Evolutionary conservation across 1,140 invertebrate genomes (phyloP).

Genomic region (Nephotettix cincticeps): DNA sequence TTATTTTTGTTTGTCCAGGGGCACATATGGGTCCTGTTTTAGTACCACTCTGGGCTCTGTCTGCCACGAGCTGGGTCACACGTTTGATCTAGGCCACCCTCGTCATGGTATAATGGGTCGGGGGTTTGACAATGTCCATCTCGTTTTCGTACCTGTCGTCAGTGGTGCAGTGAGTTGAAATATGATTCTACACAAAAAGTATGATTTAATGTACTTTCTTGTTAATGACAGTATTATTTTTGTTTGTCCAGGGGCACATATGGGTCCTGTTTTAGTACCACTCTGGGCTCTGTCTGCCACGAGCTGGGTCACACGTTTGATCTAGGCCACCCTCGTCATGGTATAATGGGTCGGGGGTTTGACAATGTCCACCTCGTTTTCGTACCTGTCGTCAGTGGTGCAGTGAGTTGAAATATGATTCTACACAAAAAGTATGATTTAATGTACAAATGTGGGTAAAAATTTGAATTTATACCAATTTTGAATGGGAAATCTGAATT

Average conservation of each 20-base stretch:
- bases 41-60: slow-evolving; percentile 91
- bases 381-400: slow-evolving; percentile 48
- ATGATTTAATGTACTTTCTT: too few species aligned
- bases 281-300: slow-evolving; percentile 89
- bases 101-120: slow-evolving; percentile 90
- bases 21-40: slow-evolving; percentile 84
- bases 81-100: slow-evolving; percentile 91
- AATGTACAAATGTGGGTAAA: too few species aligned
- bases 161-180: slow-evolving; percentile 13
- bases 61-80: slow-evolving; percentile 92
- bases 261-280: slow-evolving; percentile 89
- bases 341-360: slow-evolving; percentile 94
- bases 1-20: slow-evolving; percentile 50
- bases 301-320: slow-evolving; percentile 95
- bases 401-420: not conserved
- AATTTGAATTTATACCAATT: too few species aligned
- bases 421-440: too few species aligned
- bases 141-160: slow-evolving; percentile 61
- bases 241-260: slow-evolving; percentile 64
- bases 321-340: slow-evolving; percentile 84
- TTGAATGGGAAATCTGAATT: too few species aligned
- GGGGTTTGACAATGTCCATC: slow-evolving; percentile 87
- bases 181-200: too few species aligned
- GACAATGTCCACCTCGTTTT: slow-evolving; percentile 82
- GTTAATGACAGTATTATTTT: too few species aligned